Conservation (phyloP, 2,797 vertebrate genomes). For the Acrossocheilus wenchowensis region DNA sequence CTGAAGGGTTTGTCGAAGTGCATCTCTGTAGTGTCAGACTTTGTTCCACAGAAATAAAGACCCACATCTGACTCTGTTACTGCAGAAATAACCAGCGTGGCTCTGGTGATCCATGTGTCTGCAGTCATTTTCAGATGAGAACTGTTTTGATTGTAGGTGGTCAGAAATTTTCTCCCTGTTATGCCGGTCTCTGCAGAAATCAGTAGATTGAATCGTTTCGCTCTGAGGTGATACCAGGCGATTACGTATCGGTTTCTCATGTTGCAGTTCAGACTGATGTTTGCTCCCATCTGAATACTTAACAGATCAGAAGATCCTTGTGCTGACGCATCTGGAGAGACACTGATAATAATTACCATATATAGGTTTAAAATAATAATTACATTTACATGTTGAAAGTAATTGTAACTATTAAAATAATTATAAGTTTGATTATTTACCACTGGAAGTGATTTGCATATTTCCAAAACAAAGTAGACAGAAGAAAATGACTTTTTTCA, state of each 20-base stretch:
- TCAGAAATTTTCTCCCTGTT: background rate
- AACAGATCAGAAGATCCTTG: background rate
- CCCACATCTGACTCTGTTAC: background rate
- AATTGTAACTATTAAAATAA: too few relatives aligned
- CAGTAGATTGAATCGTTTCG: background rate
- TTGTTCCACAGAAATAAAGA: conserved; percentile 43
- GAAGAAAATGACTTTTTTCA: too few relatives aligned
- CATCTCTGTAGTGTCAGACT: background rate
- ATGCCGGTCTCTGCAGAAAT: background rate
- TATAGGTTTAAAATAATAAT: too few relatives aligned
- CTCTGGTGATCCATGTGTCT: background rate
- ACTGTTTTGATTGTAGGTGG: background rate
- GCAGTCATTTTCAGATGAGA: background rate
- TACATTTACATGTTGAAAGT: too few relatives aligned
- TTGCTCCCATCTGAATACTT: too few relatives aligned
- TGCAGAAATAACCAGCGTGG: background rate
- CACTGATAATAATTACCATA: background rate
- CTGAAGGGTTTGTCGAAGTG: background rate
- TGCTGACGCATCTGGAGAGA: background rate
- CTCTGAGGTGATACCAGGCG: background rate
- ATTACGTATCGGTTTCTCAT: background rate
- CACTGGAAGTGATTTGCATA: too few relatives aligned
- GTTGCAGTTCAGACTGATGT: background rate
- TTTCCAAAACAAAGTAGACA: too few relatives aligned
- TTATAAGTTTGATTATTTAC: too few relatives aligned